A percentile compares a stretch with the other conserved stretches of the same genome.
phyloP scores from a whole-genome alignment of 1,140 invertebrate genomes.

The Brachionus rotundiformis region DNA sequence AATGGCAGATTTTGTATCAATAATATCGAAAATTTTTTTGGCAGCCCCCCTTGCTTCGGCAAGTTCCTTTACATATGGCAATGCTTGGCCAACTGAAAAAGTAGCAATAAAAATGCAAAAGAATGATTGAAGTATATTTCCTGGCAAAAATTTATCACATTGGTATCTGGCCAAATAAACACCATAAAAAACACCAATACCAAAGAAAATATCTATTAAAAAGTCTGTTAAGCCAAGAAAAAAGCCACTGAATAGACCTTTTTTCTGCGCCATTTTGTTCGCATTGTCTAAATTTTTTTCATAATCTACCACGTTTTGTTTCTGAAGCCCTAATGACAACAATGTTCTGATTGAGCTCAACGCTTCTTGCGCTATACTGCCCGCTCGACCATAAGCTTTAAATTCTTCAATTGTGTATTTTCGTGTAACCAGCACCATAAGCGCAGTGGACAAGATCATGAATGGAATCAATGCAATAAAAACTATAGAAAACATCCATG shows the following conservation, averaged over 20 bases:
- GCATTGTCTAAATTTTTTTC: not conserved
- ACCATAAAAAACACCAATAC: not conserved
- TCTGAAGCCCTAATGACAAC: constrained; percentile 53
- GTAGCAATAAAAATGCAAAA: constrained; percentile 76
- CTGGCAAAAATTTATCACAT: constrained; percentile 54
- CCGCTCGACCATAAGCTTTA: constrained; percentile 31
- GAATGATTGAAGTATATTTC: constrained; percentile 52
- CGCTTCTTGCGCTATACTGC: constrained; percentile 39
- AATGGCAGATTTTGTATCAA: constrained; percentile 66
- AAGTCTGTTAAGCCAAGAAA: constrained; percentile 22
- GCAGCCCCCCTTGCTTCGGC: constrained; percentile 77
- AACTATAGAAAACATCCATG: constrained; percentile 50
- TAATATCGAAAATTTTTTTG: constrained; percentile 73
- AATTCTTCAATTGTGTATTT: constrained; percentile 49
- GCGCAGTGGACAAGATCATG: constrained; percentile 35
- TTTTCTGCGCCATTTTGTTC: constrained; percentile 21
- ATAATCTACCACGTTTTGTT: constrained; percentile 60
- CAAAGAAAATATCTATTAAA: constrained; percentile 26
- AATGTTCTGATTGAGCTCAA: constrained; percentile 46
- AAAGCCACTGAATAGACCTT: constrained; percentile 19
- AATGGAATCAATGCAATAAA: constrained; percentile 43
- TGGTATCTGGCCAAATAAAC: constrained; percentile 53
- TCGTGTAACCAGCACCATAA: constrained; percentile 45
- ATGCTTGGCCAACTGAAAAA: constrained; percentile 79
- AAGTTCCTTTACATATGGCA: constrained; percentile 77